Percentiles rank a stretch among this genome's conserved stretches.
Conservation (phyloP, 1,140 invertebrate species). For the Neocloeon triangulifer region DNA sequence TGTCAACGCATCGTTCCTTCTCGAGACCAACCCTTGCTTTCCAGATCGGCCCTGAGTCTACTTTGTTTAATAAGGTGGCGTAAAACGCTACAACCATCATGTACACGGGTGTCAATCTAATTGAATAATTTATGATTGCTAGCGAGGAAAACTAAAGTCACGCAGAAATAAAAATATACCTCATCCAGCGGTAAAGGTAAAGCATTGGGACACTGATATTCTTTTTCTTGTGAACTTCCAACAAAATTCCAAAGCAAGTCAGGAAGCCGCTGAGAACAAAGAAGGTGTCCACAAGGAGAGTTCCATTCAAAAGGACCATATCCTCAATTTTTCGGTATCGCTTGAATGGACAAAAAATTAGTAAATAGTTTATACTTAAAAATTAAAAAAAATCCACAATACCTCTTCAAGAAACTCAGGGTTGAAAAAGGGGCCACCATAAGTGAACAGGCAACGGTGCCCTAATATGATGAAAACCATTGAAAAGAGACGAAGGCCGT, state of each 20-base stretch:
- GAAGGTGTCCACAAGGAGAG: conserved; percentile 20
- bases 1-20: conserved; percentile 35
- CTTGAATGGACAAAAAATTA: background rate
- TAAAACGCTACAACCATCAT: conserved; percentile 40
- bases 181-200: conserved; percentile 4
- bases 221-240: conserved; percentile 6
- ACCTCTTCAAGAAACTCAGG: conserved; percentile 3
- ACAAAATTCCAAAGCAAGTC: conserved; percentile 7
- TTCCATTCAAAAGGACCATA: conserved; percentile 13
- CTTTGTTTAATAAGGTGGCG: conserved; percentile 36
- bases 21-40: conserved; percentile 28
- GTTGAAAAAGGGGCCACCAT: conserved; percentile 4
- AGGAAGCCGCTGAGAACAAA: conserved; percentile 13
- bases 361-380: background rate
- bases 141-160: too few relatives aligned
- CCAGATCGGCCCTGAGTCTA: conserved; percentile 43
- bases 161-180: too few relatives aligned
- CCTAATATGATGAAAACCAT: conserved; percentile 11
- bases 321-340: conserved; percentile 4
- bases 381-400: background rate
- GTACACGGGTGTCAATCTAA: conserved; percentile 46
- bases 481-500: conserved; percentile 9
- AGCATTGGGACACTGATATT: background rate
- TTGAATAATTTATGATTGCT: too few relatives aligned
- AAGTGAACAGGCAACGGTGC: conserved; percentile 7